These are phyloP conservation scores for Bradynema listronoti DNA, from an alignment of 1,140 invertebrate genomes.

Conservation along the genomic window DNA sequence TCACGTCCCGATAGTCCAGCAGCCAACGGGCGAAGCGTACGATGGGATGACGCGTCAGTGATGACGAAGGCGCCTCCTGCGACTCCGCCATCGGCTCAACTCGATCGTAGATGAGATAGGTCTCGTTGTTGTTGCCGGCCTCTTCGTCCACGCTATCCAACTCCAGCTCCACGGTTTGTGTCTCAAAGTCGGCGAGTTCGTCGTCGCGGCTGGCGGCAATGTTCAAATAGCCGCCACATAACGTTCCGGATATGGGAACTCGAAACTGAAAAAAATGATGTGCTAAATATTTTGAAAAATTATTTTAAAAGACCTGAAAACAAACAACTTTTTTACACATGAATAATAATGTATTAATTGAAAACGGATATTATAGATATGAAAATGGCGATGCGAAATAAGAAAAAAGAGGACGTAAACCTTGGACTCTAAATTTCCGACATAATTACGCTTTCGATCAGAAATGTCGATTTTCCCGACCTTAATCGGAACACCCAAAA, in stretches of 20 bases:
- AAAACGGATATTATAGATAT: too few species aligned
- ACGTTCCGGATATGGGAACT: constrained; percentile 40
- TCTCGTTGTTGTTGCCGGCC: too few species aligned
- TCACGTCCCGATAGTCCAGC: neutral
- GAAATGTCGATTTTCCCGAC: constrained; percentile 46
- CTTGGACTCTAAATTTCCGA: constrained; percentile 40
- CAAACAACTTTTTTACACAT: too few species aligned
- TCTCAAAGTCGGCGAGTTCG: constrained; percentile 23
- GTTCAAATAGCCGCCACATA: constrained; percentile 33
- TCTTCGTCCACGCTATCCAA: constrained; percentile 13
- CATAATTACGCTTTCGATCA: constrained; percentile 45
- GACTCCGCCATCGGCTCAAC: neutral
- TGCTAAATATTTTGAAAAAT: constrained; percentile 23
- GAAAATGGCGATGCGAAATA: too few species aligned
- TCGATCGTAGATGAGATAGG: constrained; percentile 22
- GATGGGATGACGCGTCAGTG: too few species aligned
- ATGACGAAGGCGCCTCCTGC: too few species aligned
- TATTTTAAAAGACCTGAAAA: neutral
- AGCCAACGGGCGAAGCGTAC: too few species aligned
- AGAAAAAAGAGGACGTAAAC: constrained; percentile 30
- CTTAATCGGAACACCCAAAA: constrained; percentile 44
- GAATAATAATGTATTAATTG: too few species aligned
- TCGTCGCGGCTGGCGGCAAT: constrained; percentile 33
- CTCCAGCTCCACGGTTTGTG: constrained; percentile 24
- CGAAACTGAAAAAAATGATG: constrained; percentile 35